These are phyloP conservation scores for Proterorhinus semilunaris DNA, from an alignment of 2,113 vertebrate genomes.

Conservation along the genomic window DNA sequence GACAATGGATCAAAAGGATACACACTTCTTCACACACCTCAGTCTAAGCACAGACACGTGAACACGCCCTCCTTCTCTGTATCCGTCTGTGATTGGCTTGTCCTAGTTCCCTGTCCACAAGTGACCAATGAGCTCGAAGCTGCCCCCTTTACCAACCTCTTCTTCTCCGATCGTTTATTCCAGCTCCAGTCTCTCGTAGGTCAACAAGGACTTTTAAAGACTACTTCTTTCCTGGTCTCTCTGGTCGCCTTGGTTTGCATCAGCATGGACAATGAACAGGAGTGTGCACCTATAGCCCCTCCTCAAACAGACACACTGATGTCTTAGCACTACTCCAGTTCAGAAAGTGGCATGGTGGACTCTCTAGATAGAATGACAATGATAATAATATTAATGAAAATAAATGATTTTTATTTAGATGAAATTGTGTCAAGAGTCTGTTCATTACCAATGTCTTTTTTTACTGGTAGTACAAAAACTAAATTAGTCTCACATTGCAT, in stretches of 20 bases:
- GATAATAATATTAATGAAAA: slow-evolving; percentile 76
- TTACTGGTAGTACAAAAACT: accelerated
- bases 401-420: slow-evolving; percentile 85
- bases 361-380: slow-evolving; percentile 75
- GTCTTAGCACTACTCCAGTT: slow-evolving; percentile 73
- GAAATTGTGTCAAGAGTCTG: slow-evolving; percentile 27
- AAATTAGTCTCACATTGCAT: no score
- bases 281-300: slow-evolving; percentile 57
- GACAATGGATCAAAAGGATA: slow-evolving; percentile 67
- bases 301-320: slow-evolving; percentile 62
- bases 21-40: slow-evolving; percentile 23
- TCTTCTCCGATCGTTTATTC: slow-evolving; percentile 23
- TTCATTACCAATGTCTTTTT: slow-evolving; percentile 18
- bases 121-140: slow-evolving; percentile 72
- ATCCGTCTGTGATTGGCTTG: slow-evolving; percentile 69
- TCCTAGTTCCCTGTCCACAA: slow-evolving; percentile 61
- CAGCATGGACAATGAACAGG: slow-evolving; percentile 77
- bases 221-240: slow-evolving; percentile 37
- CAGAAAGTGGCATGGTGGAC: slow-evolving; percentile 78
- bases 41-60: slow-evolving; percentile 51
- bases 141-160: slow-evolving; percentile 27
- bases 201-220: slow-evolving; percentile 57
- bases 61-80: slow-evolving; percentile 64
- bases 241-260: slow-evolving; percentile 56
- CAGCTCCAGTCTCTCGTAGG: slow-evolving; percentile 51